phyloP scores from a whole-genome alignment of 2,797 vertebrate species.

The Calcarius lapponicus region DNA sequence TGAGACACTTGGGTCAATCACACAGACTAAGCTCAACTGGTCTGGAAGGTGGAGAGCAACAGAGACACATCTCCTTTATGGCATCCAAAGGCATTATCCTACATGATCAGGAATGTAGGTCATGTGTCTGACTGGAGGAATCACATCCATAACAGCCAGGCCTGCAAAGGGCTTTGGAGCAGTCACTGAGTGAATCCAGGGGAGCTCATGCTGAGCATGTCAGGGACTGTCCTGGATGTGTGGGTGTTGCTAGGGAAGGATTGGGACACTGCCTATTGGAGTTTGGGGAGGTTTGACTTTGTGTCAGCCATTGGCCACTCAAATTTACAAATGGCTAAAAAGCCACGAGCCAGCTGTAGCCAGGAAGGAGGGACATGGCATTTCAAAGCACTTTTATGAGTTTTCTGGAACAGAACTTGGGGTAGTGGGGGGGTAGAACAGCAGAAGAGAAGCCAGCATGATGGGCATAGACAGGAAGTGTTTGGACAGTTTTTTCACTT shows the following conservation, averaged over 20 bases:
- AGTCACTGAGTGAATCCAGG: neutral
- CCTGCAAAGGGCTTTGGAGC: neutral
- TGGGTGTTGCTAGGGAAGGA: neutral
- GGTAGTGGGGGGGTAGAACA: neutral
- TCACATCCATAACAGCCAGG: neutral
- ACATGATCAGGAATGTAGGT: neutral
- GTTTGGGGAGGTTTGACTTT: neutral
- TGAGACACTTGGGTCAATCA: neutral
- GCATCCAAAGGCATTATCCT: neutral
- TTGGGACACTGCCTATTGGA: accelerated
- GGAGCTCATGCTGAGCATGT: neutral
- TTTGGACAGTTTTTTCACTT: neutral
- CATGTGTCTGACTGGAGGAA: neutral
- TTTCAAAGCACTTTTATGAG: neutral
- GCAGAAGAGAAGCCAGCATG: neutral
- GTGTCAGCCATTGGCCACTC: neutral
- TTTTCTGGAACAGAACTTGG: neutral
- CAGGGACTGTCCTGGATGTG: neutral
- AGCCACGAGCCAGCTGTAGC: neutral
- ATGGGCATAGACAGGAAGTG: neutral
- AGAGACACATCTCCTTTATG: neutral
- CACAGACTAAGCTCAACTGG: neutral
- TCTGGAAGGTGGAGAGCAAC: neutral
- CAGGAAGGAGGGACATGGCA: neutral
- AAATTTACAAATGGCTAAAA: neutral